Evolutionary conservation across 2,113 vertebrate species (phyloP).

Genomic region (Bos taurus): ARS-UCD2.0 NC_037333.1:30511001-30511500

Average conservation of each 20-base stretch:
- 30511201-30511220: not conserved
- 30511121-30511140: not conserved
- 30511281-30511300: not conserved
- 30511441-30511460: not conserved
- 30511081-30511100: not conserved
- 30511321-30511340: not conserved
- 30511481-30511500: not conserved
- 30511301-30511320: not conserved
- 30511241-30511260: not conserved
- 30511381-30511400: not conserved
- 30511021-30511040: not conserved
- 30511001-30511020: conserved; percentile 35
- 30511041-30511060: not conserved
- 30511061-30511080: not conserved
- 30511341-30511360: not conserved
- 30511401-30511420: not conserved
- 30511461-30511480: not conserved
- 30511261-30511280: not conserved
- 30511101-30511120: not conserved
- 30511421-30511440: not conserved
- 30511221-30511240: not conserved
- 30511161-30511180: not conserved
- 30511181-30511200: not conserved
- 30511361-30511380: not conserved
- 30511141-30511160: not conserved